Base-by-base conservation (phyloP, 2,113 vertebrate species). In the Trematomus loennbergii region DNA sequence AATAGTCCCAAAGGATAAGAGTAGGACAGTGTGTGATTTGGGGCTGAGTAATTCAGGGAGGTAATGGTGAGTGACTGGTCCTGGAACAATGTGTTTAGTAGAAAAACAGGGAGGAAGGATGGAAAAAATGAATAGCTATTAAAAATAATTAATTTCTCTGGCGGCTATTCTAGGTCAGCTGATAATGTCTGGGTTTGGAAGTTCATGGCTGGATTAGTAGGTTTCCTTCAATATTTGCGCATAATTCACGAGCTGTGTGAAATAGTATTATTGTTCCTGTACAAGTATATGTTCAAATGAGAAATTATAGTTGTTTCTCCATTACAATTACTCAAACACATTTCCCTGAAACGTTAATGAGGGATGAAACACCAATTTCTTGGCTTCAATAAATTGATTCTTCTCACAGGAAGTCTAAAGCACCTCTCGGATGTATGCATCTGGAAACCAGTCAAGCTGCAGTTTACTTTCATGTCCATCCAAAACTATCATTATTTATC, bases 31-130 rank as follows among this genome's bases (percentile, higher is more conserved):
- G 22, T 82, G 68, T 61, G 50, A 68, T 75, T 78, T 71, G 54
- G 11, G 70, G 45, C 0, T 80, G 64, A 78, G 40, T 88, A 64
- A 88, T 85, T 90, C 62, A 81, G 72, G 69, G 57, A 91, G 78
- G 83, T 82, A 88, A 84, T 84, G 63, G 13, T 79, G 55, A 88
- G 55, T 76, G 52, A 45, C 40, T 46, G 29, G 43, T 57, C 17
- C 60, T 57, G 78, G 76, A 78, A 82, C 81, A 72, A 79, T 58
- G 29, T 49, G 55, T 84, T 84, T 68, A 52, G 62, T 65, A 71
- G 58, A 78, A 74, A 70, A 85, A 82, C 82, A 73, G 67, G n/a
- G 50, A 77, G 63, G 49, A 82, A 66, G 33, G 50, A 69, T 82
- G 54, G 73, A 84, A 83, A 81, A 53, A 78, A 76, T 74, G 58